Evolutionary conservation across 2,113 vertebrate genomes (phyloP).

Genomic region (Microcebus tavaratra): DNA sequence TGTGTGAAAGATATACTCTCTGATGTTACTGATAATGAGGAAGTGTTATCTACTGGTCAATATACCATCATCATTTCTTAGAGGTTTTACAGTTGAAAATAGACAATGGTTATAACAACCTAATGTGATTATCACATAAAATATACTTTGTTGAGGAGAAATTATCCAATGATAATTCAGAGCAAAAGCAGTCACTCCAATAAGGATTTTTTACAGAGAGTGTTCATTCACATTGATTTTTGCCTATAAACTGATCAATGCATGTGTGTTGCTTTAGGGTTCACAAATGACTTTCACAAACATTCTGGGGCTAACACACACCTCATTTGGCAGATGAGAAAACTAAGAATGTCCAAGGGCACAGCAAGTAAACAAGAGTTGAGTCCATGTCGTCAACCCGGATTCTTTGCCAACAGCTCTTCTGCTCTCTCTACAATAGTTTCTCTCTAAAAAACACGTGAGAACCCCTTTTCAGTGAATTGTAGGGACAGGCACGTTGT

Average conservation of each 20-base stretch:
- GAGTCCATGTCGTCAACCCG: not conserved
- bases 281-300: not conserved
- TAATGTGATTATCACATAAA: conserved; percentile 76
- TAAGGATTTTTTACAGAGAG: not conserved
- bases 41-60: conserved; percentile 84
- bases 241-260: not conserved
- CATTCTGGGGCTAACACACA: not conserved
- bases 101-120: conserved; percentile 78
- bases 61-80: conserved; percentile 85
- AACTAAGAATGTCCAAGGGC: not conserved
- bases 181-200: conserved; percentile 34
- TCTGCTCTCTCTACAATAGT: not conserved
- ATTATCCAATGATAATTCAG: conserved; percentile 54
- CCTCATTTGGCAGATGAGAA: not conserved
- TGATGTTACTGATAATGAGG: conserved; percentile 83
- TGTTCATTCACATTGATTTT: not conserved
- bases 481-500: not conserved
- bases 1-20: conserved; percentile 81
- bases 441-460: conserved; percentile 6
- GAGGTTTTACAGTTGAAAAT: conserved; percentile 76
- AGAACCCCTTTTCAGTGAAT: not conserved
- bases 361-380: not conserved
- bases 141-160: conserved; percentile 74
- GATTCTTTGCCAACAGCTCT: not conserved
- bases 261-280: not conserved